phyloP scores from a whole-genome alignment of 2,888 invertebrate genomes.

The Cosmia trapezina region DNA sequence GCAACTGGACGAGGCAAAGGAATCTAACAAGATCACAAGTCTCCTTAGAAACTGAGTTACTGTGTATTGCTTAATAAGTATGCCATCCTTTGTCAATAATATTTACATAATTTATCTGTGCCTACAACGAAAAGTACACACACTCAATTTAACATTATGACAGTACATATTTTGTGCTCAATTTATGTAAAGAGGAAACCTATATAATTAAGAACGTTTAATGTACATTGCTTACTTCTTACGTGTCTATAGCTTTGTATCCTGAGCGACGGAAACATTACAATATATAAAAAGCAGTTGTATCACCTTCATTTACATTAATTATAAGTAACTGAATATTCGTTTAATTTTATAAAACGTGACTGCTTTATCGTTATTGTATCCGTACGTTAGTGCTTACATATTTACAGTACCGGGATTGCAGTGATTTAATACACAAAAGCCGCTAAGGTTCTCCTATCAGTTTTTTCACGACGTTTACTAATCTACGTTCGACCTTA shows the following conservation, averaged over 20 bases:
- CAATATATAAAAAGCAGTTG: slow-evolving; percentile 45
- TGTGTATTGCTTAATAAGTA: slow-evolving; percentile 33
- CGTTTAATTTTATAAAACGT: slow-evolving; percentile 36
- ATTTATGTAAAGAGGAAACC: slow-evolving; percentile 51
- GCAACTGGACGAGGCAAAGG: slow-evolving; percentile 32
- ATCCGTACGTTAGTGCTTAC: slow-evolving; percentile 50
- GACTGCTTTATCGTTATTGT: slow-evolving; percentile 27
- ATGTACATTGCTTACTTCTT: slow-evolving; percentile 49
- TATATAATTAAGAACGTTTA: slow-evolving; percentile 45
- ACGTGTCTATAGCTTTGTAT: slow-evolving; percentile 46
- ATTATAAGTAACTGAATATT: slow-evolving; percentile 46
- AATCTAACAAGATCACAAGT: slow-evolving; percentile 39
- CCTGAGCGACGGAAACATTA: slow-evolving; percentile 55
- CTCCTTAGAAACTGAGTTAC: slow-evolving; percentile 26
- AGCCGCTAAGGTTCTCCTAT: slow-evolving; percentile 62
- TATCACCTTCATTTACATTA: slow-evolving; percentile 43
- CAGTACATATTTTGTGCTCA: slow-evolving; percentile 44
- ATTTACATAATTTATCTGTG: slow-evolving; percentile 51
- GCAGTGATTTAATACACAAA: slow-evolving; percentile 62
- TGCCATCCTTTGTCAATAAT: slow-evolving; percentile 58
- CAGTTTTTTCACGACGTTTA: slow-evolving; percentile 48
- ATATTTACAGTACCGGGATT: slow-evolving; percentile 61
- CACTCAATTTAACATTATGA: slow-evolving; percentile 50
- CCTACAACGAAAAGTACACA: slow-evolving; percentile 44
- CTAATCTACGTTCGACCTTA: slow-evolving; percentile 63